Evolutionary conservation across 1,140 invertebrate genomes (phyloP).

Genomic region (Pogonomyrmex californicus): DNA sequence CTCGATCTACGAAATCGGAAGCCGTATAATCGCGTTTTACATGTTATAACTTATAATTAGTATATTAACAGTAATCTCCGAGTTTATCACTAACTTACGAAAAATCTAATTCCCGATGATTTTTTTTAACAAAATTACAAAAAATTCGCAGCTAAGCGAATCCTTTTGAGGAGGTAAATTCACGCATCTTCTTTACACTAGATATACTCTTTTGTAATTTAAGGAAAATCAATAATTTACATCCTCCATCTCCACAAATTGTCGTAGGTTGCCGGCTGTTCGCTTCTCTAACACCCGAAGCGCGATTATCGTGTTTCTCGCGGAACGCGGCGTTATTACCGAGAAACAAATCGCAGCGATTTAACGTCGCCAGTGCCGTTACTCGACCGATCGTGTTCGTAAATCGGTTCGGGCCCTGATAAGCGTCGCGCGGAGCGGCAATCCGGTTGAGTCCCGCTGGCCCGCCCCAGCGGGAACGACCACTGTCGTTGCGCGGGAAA

Average conservation of each 20-base stretch:
- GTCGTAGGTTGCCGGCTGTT: too few relatives aligned
- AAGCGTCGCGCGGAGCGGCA: slow-evolving; percentile 27
- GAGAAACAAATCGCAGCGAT: slow-evolving; percentile 31
- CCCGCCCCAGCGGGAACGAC: not conserved
- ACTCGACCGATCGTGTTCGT: slow-evolving; percentile 33
- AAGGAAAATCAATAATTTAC: not conserved
- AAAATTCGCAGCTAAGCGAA: not conserved
- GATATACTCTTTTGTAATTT: not conserved
- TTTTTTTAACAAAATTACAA: not conserved
- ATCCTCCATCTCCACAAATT: not conserved
- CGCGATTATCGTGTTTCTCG: not conserved
- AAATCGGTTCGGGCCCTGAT: slow-evolving; percentile 42
- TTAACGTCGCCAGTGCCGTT: slow-evolving; percentile 27
- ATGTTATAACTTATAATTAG: slow-evolving; percentile 31
- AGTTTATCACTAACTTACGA: not conserved
- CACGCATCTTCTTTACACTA: not conserved
- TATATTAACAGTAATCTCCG: slow-evolving; percentile 25
- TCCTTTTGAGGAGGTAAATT: not conserved
- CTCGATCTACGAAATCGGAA: slow-evolving; percentile 1
- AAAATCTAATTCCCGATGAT: not conserved
- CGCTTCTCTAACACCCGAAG: not conserved
- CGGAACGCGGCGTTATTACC: slow-evolving; percentile 28
- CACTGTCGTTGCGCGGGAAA: slow-evolving; percentile 12
- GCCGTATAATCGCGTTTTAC: slow-evolving; percentile 7
- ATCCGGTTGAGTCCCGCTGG: not conserved